phyloP scores from a whole-genome alignment of 2,113 vertebrate species.

The Saimiri boliviensis region DNA sequence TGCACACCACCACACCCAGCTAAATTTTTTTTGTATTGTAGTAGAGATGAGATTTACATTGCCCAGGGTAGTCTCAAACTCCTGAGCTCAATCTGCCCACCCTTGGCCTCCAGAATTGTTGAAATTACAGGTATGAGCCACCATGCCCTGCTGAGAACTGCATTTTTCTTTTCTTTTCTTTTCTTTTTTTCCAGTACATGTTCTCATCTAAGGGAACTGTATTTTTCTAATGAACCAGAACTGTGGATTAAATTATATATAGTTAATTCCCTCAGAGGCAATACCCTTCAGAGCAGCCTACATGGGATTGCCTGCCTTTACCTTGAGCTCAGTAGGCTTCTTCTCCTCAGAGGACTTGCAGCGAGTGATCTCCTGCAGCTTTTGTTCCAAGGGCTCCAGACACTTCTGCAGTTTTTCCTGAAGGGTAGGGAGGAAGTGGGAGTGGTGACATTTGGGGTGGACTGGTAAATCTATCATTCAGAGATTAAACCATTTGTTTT shows the following conservation, averaged over 20 bases:
- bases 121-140: too few relatives aligned
- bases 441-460: not conserved
- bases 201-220: too few relatives aligned
- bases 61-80: too few relatives aligned
- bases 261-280: not conserved
- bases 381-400: slow-evolving; percentile 79
- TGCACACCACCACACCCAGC: too few relatives aligned
- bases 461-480: not conserved
- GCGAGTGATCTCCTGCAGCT: slow-evolving; percentile 73
- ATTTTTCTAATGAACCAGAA: not conserved
- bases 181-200: too few relatives aligned
- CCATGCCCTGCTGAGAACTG: too few relatives aligned
- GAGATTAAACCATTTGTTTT: not conserved
- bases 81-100: too few relatives aligned
- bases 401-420: slow-evolving; percentile 82
- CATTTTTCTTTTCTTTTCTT: not conserved
- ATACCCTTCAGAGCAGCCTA: not conserved
- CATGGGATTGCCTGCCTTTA: slow-evolving; percentile 24
- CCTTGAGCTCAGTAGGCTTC: slow-evolving; percentile 89
- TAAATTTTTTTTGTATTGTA: too few relatives aligned
- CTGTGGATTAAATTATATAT: not conserved
- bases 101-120: too few relatives aligned
- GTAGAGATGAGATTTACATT: too few relatives aligned
- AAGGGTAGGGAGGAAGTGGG: not conserved
- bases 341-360: slow-evolving; percentile 87